These are phyloP conservation scores for Neofelis nebulosa DNA, from an alignment of 2,113 vertebrate species.

Conservation along the genomic window DNA sequence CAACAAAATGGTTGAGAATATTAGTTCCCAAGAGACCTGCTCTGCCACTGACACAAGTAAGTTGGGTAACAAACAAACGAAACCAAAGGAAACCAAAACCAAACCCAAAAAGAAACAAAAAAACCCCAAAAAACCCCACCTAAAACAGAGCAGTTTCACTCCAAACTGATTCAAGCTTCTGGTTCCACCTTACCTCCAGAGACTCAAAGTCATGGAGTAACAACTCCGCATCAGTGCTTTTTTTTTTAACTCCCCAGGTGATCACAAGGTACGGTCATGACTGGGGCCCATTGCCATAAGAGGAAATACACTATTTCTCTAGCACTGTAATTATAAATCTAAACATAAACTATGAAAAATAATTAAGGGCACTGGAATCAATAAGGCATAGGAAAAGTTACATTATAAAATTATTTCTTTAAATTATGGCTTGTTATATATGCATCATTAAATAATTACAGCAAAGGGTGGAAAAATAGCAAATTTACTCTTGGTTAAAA, in stretches of 20 bases:
- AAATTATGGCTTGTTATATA: not conserved
- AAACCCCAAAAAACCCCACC: not conserved
- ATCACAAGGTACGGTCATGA: not conserved
- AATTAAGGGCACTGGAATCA: not conserved
- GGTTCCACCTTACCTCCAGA: not conserved
- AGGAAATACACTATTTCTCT: constrained; percentile 17
- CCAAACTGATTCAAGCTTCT: not conserved
- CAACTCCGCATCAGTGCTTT: not conserved
- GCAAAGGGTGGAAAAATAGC: not conserved
- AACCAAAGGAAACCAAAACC: not conserved
- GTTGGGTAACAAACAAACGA: not conserved
- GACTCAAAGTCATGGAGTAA: not conserved
- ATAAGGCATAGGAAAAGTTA: not conserved
- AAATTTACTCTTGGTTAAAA: not conserved
- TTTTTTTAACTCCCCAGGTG: not conserved
- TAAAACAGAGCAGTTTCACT: not conserved
- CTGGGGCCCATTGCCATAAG: not conserved
- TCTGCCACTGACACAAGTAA: not conserved
- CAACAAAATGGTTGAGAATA: not conserved
- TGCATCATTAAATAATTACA: not conserved
- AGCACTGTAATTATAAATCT: not conserved
- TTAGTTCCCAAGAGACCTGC: not conserved
- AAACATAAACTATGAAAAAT: constrained; percentile 3
- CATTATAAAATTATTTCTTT: constrained; percentile 8
- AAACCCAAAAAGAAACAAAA: not conserved